Conservation (phyloP, 1,140 invertebrate genomes). For the Tribolium castaneum region DNA sequence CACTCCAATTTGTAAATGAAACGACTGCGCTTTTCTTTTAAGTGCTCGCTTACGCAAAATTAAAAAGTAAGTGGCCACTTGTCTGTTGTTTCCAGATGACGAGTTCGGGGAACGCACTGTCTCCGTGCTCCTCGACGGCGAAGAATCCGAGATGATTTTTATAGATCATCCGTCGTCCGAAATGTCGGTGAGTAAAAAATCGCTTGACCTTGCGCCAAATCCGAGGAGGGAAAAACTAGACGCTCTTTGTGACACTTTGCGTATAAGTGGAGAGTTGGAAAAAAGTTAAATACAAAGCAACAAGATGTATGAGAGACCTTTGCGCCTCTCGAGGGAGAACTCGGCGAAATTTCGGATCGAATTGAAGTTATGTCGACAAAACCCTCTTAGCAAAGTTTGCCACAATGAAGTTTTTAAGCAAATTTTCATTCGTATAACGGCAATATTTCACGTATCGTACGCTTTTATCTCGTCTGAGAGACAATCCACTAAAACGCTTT, state of each 20-base stretch:
- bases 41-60: not conserved
- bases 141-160: slow-evolving; percentile 91
- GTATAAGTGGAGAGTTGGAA: slow-evolving; percentile 4
- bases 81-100: slow-evolving; percentile 74
- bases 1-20: slow-evolving; percentile 21
- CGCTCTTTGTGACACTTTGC: not conserved
- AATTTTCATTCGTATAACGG: too few relatives aligned
- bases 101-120: slow-evolving; percentile 92
- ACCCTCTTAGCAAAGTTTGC: not conserved
- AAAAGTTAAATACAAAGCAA: slow-evolving; percentile 26
- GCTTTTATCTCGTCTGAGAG: not conserved
- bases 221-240: not conserved
- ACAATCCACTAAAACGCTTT: not conserved
- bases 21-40: not conserved
- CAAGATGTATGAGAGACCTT: slow-evolving; percentile 4
- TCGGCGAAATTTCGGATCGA: slow-evolving; percentile 1
- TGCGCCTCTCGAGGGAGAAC: not conserved
- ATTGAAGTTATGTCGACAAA: slow-evolving; percentile 27
- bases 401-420: too few relatives aligned
- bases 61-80: not conserved
- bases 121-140: slow-evolving; percentile 88
- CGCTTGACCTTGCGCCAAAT: not conserved
- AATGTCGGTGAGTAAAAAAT: slow-evolving; percentile 79
- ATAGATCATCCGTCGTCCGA: slow-evolving; percentile 88
- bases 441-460: not conserved